Evolutionary conservation across 1,140 invertebrate genomes (phyloP).

Genomic region (Popillia japonica): DNA sequence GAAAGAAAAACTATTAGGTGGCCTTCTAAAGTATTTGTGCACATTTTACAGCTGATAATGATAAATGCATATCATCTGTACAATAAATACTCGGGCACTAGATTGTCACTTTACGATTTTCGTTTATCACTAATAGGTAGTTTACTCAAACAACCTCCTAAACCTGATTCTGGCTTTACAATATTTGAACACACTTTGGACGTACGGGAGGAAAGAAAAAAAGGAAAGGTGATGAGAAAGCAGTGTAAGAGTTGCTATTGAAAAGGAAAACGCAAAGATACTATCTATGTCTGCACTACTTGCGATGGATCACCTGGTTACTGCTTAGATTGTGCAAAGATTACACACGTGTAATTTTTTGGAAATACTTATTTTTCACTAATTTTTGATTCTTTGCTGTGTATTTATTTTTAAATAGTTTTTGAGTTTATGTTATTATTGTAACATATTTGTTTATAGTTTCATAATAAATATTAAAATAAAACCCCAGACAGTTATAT

Average conservation of each 20-base stretch:
- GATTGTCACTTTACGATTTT: constrained; percentile 41
- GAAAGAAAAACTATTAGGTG: constrained; percentile 53
- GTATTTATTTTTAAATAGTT: no score
- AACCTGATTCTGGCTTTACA: no score
- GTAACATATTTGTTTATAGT: no score
- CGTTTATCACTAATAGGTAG: constrained; percentile 22
- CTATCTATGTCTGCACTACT: constrained; percentile 22
- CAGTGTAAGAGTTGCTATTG: neutral
- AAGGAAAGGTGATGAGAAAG: neutral
- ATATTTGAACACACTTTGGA: no score
- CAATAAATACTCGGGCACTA: constrained; percentile 39
- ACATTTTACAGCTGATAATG: constrained; percentile 43
- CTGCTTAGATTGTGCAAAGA: neutral
- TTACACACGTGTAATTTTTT: neutral
- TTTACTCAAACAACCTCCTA: neutral
- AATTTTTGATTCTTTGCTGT: no score
- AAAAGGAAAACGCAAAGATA: constrained; percentile 7
- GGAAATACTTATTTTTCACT: no score
- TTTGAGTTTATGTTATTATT: no score
- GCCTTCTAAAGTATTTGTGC: constrained; percentile 49
- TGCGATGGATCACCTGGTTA: neutral
- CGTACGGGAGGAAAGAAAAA: no score
- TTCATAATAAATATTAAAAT: no score
- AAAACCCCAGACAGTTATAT: no score
- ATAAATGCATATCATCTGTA: constrained; percentile 42